A percentile compares a stretch with the other conserved stretches of the same genome.
phyloP scores from a whole-genome alignment of 1,140 invertebrate genomes.

The Linepithema humile region DNA sequence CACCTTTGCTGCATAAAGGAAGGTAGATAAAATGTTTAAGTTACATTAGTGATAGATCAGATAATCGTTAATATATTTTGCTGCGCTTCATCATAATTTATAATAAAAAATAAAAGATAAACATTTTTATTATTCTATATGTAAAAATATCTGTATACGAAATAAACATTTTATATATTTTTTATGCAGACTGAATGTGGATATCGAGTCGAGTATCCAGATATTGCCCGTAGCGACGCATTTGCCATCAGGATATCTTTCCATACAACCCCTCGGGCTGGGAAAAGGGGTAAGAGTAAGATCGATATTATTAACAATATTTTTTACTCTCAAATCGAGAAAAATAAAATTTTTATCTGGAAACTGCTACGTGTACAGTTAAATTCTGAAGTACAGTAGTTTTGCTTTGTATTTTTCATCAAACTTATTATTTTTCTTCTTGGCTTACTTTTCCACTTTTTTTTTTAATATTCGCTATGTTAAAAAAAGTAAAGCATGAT shows the following conservation, averaged over 20 bases:
- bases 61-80: neutral
- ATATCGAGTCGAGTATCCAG: constrained; percentile 90
- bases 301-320: constrained; percentile 26
- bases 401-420: too few species aligned
- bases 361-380: too few species aligned
- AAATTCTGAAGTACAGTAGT: too few species aligned
- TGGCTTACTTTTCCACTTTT: too few species aligned
- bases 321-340: too few species aligned
- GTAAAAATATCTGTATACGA: too few species aligned
- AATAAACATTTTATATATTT: neutral
- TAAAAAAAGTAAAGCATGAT: too few species aligned
- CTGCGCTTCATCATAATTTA: neutral
- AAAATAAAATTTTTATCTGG: too few species aligned
- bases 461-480: too few species aligned
- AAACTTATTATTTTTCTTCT: too few species aligned
- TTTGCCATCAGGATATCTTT: constrained; percentile 94
- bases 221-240: constrained; percentile 92
- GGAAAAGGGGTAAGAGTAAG: constrained; percentile 92
- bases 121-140: too few species aligned
- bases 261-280: constrained; percentile 94
- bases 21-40: constrained; percentile 82
- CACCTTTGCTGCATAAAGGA: constrained; percentile 92
- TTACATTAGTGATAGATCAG: neutral
- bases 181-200: constrained; percentile 82
- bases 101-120: neutral